phyloP scores from a whole-genome alignment of 2,888 invertebrate species.

The Mactromeris polynyma region DNA sequence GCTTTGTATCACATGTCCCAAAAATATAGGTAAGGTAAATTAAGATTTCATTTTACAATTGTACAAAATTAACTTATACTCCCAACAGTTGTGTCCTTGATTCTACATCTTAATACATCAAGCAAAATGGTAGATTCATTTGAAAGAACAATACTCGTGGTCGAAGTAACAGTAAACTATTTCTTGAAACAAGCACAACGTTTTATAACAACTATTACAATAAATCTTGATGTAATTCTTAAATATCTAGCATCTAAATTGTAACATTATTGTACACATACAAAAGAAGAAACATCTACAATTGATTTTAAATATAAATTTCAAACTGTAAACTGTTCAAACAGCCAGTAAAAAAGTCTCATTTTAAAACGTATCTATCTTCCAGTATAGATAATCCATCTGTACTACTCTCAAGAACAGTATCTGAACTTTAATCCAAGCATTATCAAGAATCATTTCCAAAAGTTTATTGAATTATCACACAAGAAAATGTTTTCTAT shows the following conservation, averaged over 20 bases:
- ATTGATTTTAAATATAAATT: neutral
- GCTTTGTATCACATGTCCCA: no score
- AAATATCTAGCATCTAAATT: neutral
- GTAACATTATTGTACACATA: conserved; percentile 9
- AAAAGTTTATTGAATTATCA: conserved; percentile 4
- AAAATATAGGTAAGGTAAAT: no score
- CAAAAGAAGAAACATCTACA: neutral
- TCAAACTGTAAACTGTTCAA: neutral
- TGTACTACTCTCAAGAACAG: neutral
- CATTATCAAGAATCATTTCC: neutral
- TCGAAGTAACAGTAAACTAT: no score
- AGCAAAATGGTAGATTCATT: no score
- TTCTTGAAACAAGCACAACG: no score
- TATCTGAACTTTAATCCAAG: neutral
- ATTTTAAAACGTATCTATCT: neutral
- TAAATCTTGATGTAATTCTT: neutral
- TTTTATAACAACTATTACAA: neutral
- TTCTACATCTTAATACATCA: no score
- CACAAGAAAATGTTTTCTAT: conserved; percentile 7
- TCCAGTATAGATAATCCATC: neutral
- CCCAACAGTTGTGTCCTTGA: no score
- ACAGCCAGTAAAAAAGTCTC: neutral
- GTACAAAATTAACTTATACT: no score
- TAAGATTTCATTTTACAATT: no score
- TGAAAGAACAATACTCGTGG: no score